A percentile compares a stretch with the other conserved stretches of the same genome.
Evolutionary conservation across 37 sponge, comb jelly and placozoan genomes (phyloP).

Genomic region (Lycopodina hypogea): DNA sequence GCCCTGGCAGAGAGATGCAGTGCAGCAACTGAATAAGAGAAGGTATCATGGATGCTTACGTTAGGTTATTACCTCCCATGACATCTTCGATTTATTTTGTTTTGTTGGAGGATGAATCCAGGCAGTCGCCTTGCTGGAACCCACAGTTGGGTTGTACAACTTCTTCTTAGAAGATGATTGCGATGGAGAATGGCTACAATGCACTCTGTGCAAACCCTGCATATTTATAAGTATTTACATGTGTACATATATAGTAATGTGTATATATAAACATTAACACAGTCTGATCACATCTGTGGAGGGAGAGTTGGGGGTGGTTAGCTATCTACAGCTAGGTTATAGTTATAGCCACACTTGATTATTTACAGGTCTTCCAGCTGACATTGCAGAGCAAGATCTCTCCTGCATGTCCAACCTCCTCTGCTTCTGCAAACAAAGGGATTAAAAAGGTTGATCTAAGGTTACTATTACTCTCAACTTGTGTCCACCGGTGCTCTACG

Average conservation of each 20-base stretch:
- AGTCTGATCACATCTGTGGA: too few species aligned
- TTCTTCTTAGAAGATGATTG: constrained; percentile 7
- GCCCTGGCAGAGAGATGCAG: constrained; percentile 36
- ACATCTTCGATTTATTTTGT: constrained; percentile 24
- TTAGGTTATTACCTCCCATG: constrained; percentile 80
- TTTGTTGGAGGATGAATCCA: constrained; percentile 76
- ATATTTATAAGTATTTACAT: background rate
- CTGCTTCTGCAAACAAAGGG: background rate
- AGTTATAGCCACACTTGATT: too few species aligned
- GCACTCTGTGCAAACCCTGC: background rate
- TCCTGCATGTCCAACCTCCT: background rate
- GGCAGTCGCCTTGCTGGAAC: constrained; percentile 34
- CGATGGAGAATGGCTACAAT: background rate
- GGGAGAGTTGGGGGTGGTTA: too few species aligned
- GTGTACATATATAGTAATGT: background rate
- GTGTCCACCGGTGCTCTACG: background rate
- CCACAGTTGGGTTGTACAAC: constrained; percentile 23
- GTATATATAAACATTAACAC: background rate
- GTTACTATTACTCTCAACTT: background rate
- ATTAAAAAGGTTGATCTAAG: background rate
- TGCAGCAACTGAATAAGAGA: too few species aligned
- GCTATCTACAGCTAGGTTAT: too few species aligned
- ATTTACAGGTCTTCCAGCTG: constrained; percentile 63
- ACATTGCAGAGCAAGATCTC: constrained; percentile 48
- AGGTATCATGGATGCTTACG: too few species aligned